Evolutionary conservation across 2,888 invertebrate species (phyloP), one percentile per base, ranked within the genome.

Genomic region (Agrochola circellaris): DNA sequence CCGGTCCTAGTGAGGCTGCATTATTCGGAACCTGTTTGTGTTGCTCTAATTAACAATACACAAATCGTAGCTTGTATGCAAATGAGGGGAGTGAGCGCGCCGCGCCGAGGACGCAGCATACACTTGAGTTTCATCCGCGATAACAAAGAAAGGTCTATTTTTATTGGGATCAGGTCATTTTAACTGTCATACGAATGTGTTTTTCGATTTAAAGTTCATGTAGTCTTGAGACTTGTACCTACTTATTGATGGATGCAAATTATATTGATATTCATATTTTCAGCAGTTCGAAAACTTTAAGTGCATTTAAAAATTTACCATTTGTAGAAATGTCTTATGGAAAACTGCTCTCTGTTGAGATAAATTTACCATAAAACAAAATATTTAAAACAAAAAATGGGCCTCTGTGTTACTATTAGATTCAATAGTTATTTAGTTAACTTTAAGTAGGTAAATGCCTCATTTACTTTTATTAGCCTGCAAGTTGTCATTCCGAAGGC

Each of bases 1-100:
- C 93, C 92, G 91, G 93, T 93, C 88, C 72, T 84, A 83, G 82
- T 76, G 87, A 77, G 87, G 91, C 92, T 91, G 91, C 94, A 93
- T 94, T 94, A 94, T 92, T 93, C 83, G 89, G 93, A 95, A 96
- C 96, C 96, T 94, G 96, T 95, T 96, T 94, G 89, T 92, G 92
- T 93, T 95, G 95, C 95, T 96, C 96, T 96, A 96, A 96, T 96
- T 96, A 96, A 96, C 96, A 95, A 96, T 95, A 96, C 96, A 96
- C 96, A 96, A 96, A 96, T 96, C 96, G 96, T 94, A 95, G 94
- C 96, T 95, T 96, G 96, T 96, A 96, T 96, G 96, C 94, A 96
- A 96, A 96, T 95, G 95, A 95, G 92, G 86, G 85, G 87, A 88
- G 91, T 90, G 89, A 88, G 91, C 91, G 77, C 26, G 85, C 87